These are phyloP conservation scores for Hoplodrina ambigua DNA, from an alignment of 2,888 invertebrate genomes.

Conservation along the genomic window DNA sequence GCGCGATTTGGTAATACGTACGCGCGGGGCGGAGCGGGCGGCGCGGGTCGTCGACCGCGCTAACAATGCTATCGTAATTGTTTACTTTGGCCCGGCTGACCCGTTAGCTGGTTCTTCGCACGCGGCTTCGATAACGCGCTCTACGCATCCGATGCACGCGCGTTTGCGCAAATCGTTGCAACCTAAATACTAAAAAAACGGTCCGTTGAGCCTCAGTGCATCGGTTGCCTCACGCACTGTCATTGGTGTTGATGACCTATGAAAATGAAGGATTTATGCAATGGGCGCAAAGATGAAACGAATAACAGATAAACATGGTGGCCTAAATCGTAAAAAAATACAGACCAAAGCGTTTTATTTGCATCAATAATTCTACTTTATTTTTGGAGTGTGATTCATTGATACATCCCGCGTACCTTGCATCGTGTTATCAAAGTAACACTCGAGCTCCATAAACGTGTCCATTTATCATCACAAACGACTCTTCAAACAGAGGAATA, in stretches of 20 bases:
- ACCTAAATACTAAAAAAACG: conserved; percentile 78
- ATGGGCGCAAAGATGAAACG: conserved; percentile 31
- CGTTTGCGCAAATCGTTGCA: conserved; percentile 78
- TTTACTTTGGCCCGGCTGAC: conserved; percentile 83
- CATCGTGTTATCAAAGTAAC: conserved; percentile 41
- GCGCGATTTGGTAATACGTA: conserved; percentile 72
- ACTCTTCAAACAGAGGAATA: conserved; percentile 46
- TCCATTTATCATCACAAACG: conserved; percentile 51
- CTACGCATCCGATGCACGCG: conserved; percentile 71
- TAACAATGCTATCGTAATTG: conserved; percentile 86
- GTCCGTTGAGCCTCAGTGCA: conserved; percentile 67
- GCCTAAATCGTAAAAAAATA: conserved; percentile 41
- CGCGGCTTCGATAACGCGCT: conserved; percentile 63
- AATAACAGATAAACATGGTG: conserved; percentile 17
- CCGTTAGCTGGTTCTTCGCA: conserved; percentile 73
- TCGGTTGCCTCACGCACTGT: conserved; percentile 55
- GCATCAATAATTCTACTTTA: conserved; percentile 42
- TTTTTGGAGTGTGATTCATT: conserved; percentile 45
- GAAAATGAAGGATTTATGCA: conserved; percentile 51
- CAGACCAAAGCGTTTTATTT: conserved; percentile 34
- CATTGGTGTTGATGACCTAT: conserved; percentile 55
- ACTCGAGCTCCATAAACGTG: conserved; percentile 35
- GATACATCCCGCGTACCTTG: conserved; percentile 20
- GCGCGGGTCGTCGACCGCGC: conserved; percentile 75
- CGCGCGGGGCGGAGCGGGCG: conserved; percentile 55